phyloP scores from a whole-genome alignment of 2,113 vertebrate genomes.

The Pelusios castaneus region DNA sequence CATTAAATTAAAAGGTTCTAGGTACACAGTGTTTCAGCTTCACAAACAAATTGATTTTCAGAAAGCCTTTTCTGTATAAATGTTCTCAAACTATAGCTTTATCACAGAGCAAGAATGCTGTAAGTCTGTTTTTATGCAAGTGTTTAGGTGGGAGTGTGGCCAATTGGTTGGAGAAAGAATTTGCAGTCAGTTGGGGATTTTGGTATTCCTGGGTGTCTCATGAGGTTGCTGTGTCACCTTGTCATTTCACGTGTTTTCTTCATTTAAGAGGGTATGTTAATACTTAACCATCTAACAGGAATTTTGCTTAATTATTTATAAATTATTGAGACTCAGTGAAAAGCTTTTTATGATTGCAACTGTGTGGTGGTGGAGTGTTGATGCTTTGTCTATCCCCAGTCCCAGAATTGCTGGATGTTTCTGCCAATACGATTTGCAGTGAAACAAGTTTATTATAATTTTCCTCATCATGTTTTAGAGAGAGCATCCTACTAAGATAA shows the following conservation, averaged over 20 bases:
- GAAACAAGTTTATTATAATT: neutral
- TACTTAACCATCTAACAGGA: neutral
- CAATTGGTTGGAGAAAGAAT: neutral
- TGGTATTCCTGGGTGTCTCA: neutral
- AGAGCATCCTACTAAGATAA: neutral
- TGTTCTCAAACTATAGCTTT: neutral
- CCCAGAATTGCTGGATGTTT: neutral
- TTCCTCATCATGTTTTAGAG: neutral
- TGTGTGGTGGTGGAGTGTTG: neutral
- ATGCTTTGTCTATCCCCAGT: neutral
- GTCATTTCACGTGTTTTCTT: neutral
- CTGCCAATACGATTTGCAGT: neutral
- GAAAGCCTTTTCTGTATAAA: neutral
- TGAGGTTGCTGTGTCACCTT: neutral
- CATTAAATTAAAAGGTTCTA: neutral
- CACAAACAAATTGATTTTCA: neutral
- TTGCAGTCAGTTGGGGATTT: neutral
- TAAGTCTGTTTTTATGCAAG: neutral
- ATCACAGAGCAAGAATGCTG: neutral
- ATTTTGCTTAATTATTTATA: neutral
- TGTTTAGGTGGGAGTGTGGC: neutral
- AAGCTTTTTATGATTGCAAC: neutral
- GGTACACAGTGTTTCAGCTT: neutral
- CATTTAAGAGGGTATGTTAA: neutral
- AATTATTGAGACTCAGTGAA: neutral